Evolutionary conservation across 2,888 invertebrate genomes (phyloP), one percentile per base, ranked within the genome.

Genomic region (Stenolophus ochropezus): DNA sequence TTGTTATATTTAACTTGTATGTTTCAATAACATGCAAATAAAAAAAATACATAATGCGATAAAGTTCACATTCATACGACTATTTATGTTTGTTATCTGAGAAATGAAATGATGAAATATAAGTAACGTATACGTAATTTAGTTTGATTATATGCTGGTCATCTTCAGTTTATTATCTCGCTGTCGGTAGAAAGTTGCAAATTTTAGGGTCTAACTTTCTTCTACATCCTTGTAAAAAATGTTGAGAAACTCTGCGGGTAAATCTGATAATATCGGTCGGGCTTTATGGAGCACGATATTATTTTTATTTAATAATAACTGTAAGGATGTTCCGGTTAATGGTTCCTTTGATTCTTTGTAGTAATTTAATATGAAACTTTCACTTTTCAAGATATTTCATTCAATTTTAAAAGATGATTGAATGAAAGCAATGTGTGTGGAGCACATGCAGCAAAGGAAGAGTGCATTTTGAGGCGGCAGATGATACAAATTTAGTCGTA

Each of bases 271-370:
- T 25, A 61, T 25, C 23, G 25, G 61, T 14, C 61, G 1, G 25
- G 61, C 25, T 56, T 61, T 61, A 61, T 61, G 61, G 25, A 25
- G n/a, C 61, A 25, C 61, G 61, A 61, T 25, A 61, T 61, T 61
- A 61, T 61, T 61, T 61, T 61, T 25, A 25, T 61, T 61, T 61
- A 61, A 61, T 61, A 25, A 61, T n/a, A 61, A 23, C 61, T 11
- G 56, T 20, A 18, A 56, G 20, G 20, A 56, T 18, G 20, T 56
- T 21, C 56, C 20, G 18, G 56, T 56, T 56, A 61, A 61, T 61
- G 56, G 56, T 4, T 61, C 25, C 2, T 14, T 21, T 14, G 23
- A 61, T 61, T 61, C 61, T 61, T 61, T 25, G 25, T 23, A 25
- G 6, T 25, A 23, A 25, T 25, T 61, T 56, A 8, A 20, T 8